Percentiles rank a stretch among this genome's conserved stretches.
Evolutionary conservation across 2,113 vertebrate genomes (phyloP).

Genomic region (Triplophysa siluroides): DNA sequence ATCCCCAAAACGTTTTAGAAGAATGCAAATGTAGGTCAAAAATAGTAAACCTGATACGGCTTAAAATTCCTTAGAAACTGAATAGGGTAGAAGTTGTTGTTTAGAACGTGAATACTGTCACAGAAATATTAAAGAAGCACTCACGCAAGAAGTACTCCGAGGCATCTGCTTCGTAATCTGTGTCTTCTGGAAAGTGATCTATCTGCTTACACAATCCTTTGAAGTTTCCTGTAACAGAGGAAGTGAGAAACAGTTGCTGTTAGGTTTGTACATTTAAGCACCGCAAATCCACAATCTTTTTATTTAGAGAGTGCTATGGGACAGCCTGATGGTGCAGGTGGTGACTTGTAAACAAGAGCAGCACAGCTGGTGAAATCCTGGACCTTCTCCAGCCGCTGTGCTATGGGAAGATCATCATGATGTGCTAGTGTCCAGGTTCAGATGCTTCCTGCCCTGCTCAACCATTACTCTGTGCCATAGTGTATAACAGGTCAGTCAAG

Average conservation of each 20-base stretch:
- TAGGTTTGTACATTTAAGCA: background rate
- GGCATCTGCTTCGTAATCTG: constrained; percentile 96
- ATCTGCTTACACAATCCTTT: constrained; percentile 99
- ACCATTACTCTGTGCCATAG: background rate
- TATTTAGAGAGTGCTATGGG: background rate
- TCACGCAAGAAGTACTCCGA: constrained; percentile 99
- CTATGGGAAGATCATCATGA: constrained; percentile 56
- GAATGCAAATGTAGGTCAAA: constrained; percentile 27
- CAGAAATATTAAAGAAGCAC: constrained; percentile 62
- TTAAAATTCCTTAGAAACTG: background rate
- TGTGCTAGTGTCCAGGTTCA: constrained; percentile 39
- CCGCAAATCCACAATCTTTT: background rate
- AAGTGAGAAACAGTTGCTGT: constrained; percentile 51
- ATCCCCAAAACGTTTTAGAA: background rate
- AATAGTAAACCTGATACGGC: background rate
- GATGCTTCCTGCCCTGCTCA: background rate
- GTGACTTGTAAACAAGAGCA: constrained; percentile 64
- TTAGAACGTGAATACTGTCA: constrained; percentile 32
- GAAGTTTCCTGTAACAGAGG: constrained; percentile 88
- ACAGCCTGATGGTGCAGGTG: constrained; percentile 59
- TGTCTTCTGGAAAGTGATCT: constrained; percentile 98
- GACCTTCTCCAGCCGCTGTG: constrained; percentile 60
- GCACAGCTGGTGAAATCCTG: constrained; percentile 66
- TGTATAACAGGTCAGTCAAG: constrained; percentile 53
- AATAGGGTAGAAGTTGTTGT: constrained; percentile 6